Evolutionary conservation across 2,797 vertebrate genomes (phyloP).

Genomic region (Chelmon rostratus): DNA sequence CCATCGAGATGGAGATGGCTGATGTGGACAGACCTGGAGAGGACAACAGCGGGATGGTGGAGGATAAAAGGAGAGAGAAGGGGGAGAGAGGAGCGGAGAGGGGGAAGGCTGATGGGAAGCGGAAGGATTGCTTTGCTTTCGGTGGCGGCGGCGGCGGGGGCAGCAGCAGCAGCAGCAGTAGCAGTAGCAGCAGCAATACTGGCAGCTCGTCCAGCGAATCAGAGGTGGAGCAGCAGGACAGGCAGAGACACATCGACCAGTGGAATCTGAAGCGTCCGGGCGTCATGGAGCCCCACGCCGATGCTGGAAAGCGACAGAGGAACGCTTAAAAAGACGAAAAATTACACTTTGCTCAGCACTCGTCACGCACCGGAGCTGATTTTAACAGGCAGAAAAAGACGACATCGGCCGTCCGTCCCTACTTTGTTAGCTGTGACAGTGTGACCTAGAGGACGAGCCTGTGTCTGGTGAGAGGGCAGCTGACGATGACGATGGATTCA

Average conservation of each 20-base stretch:
- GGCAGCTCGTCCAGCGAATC: slow-evolving; percentile 77
- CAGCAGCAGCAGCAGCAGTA: slow-evolving; percentile 63
- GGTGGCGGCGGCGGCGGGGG: background rate
- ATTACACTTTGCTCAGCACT: background rate
- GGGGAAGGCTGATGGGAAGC: slow-evolving; percentile 48
- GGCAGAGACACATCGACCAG: slow-evolving; percentile 66
- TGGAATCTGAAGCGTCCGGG: slow-evolving; percentile 76
- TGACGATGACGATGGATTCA: background rate
- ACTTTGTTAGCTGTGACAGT: background rate
- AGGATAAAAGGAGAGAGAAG: slow-evolving; percentile 59
- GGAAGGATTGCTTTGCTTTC: slow-evolving; percentile 70
- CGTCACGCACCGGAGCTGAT: background rate
- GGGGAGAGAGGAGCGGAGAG: slow-evolving; percentile 40
- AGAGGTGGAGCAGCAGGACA: slow-evolving; percentile 71
- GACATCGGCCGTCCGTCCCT: background rate
- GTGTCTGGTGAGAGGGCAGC: slow-evolving; percentile 14
- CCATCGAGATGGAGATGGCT: slow-evolving; percentile 51
- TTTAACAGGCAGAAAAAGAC: background rate
- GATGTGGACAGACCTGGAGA: background rate
- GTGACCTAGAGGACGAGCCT: background rate
- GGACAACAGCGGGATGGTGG: slow-evolving; percentile 22
- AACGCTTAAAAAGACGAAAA: slow-evolving; percentile 29
- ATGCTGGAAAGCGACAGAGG: slow-evolving; percentile 59
- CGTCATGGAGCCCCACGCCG: slow-evolving; percentile 48
- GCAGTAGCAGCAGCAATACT: slow-evolving; percentile 67